Evolutionary conservation across 1,140 invertebrate species (phyloP).

Genomic region (Thalassaphorura encarpata): DNA sequence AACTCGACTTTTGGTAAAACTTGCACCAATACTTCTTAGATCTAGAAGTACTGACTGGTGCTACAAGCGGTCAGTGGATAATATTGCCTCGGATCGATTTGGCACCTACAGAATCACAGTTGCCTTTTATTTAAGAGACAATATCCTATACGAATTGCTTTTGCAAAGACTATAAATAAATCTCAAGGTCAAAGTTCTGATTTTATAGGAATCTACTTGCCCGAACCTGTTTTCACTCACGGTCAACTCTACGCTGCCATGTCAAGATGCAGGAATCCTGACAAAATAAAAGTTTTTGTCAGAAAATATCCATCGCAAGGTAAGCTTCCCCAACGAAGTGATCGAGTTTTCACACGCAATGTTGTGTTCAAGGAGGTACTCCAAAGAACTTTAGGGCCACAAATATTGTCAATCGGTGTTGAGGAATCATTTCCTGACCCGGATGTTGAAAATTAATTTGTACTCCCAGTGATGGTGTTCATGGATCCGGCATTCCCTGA

Average conservation of each 20-base stretch:
- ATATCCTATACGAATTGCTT: slow-evolving; percentile 42
- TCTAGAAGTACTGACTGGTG: not conserved
- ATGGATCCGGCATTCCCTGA: too few relatives aligned
- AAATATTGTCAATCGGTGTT: too few relatives aligned
- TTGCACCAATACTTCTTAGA: not conserved
- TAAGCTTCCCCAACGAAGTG: not conserved
- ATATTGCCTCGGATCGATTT: slow-evolving; percentile 39
- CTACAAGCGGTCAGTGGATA: slow-evolving; percentile 36
- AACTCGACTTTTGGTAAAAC: slow-evolving; percentile 22
- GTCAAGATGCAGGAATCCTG: not conserved
- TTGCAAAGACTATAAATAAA: slow-evolving; percentile 46
- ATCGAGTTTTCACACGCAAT: not conserved
- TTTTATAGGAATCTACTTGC: slow-evolving; percentile 12
- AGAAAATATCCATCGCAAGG: not conserved
- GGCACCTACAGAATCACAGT: slow-evolving; percentile 35
- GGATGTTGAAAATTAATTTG: too few relatives aligned
- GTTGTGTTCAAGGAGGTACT: not conserved
- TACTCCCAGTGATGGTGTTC: too few relatives aligned
- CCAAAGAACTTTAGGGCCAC: too few relatives aligned
- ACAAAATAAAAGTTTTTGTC: slow-evolving; percentile 1
- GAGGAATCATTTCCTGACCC: too few relatives aligned
- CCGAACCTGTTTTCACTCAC: slow-evolving; percentile 13
- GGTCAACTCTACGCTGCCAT: slow-evolving; percentile 20
- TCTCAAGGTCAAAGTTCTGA: slow-evolving; percentile 39
- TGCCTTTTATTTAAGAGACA: slow-evolving; percentile 41